Base-by-base conservation (phyloP, 1,140 invertebrate species). In the Myzus persicae region DNA sequence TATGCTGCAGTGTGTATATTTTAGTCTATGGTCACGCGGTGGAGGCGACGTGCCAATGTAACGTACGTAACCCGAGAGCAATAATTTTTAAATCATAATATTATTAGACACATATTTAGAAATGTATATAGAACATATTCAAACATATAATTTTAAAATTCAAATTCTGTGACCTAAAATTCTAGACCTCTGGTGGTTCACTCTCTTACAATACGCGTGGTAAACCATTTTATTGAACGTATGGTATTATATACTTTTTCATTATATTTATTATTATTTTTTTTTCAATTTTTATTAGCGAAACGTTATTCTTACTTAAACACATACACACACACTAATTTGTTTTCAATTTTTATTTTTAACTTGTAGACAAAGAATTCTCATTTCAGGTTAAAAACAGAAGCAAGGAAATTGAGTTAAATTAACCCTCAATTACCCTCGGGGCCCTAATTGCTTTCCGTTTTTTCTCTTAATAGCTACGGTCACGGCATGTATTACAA, bases 401-500 rank as follows among this genome's bases (percentile, higher is more conserved):
- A 42, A 90, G 89, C 89, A 31, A 90, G 54, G 26, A 40, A 90
- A 40, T 26, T 14, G 20, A 90, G 26, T 67, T 90, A 38, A 59
- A 42, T 67, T 67, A 59, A 59, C 51, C 38, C 89, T 90, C 36
- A 31, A 67, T 67, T 40, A 42, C 89, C 89, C 38, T 67, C 51
- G 7, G 51, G 89, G 38, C 40, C 31, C 54, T 59, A 42, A 90
- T 67, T 67, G 38, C 38, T 67, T 67, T 90, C 40, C 51, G 51
- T 90, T 38, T 59, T 90, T 59, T 48, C 26, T 67, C 38, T 90
- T 90, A 90, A 90, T 90, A 42, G 67, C 54, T 67, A 40, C 38
- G 26, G 51, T 42, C 51, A 67, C 89, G 51, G 51, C 51, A 90
- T 59, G 88, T 42, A 59, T 31, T 90, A 90, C 36, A 89, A n/a